Percentiles rank a stretch among this genome's conserved stretches.
Conservation (phyloP, 2,113 vertebrate species). For the Oriolus oriolus region DNA sequence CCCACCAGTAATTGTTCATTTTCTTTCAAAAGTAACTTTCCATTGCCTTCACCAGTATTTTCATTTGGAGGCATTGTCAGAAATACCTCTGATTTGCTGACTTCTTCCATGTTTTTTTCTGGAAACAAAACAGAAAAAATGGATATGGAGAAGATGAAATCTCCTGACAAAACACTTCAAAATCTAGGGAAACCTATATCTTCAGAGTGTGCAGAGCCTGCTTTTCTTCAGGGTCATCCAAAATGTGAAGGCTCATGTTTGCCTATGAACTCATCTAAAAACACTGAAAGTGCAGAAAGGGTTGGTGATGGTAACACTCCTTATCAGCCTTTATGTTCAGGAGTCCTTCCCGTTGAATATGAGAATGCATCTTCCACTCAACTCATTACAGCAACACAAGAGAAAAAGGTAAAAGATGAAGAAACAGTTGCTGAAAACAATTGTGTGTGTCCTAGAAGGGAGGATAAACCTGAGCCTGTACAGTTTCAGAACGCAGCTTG, state of each 20-base stretch:
- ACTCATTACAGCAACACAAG: background rate
- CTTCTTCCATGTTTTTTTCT: background rate
- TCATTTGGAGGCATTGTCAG: background rate
- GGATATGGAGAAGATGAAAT: background rate
- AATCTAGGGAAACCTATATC: background rate
- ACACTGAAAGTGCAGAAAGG: background rate
- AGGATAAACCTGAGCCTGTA: background rate
- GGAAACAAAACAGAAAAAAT: background rate
- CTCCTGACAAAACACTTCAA: background rate
- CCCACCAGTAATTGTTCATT: background rate
- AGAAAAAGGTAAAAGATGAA: background rate
- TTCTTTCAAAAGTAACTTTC: background rate
- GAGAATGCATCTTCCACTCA: background rate
- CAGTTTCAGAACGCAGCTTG: background rate
- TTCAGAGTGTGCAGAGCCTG: background rate
- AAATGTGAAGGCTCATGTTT: background rate
- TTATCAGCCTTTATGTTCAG: background rate
- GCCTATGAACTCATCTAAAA: background rate
- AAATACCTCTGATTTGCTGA: background rate
- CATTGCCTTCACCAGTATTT: background rate
- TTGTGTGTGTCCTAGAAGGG: background rate
- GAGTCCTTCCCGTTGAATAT: background rate
- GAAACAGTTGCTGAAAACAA: background rate
- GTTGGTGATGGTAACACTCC: background rate
- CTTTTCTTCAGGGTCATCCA: background rate